These are phyloP conservation scores for Drosophila atroscutellata DNA, from an alignment of 2,888 invertebrate genomes.

Conservation along the genomic window DNA sequence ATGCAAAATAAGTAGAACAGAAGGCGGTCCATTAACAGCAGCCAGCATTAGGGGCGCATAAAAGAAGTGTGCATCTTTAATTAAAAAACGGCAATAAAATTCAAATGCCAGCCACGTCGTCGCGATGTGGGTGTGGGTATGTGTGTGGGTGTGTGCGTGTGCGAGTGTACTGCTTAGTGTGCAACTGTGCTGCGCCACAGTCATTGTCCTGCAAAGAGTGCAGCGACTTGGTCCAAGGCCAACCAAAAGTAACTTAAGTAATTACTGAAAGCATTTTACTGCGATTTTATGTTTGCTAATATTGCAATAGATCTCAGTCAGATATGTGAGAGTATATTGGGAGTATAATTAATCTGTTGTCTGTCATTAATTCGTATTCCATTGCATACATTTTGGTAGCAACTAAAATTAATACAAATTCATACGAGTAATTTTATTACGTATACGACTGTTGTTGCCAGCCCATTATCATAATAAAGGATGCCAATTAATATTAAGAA, in stretches of 20 bases:
- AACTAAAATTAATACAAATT: neutral
- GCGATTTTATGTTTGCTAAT: neutral
- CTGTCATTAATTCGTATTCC: neutral
- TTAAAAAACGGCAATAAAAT: constrained; percentile 44
- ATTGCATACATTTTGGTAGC: neutral
- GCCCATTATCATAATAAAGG: neutral
- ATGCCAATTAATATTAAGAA: constrained; percentile 1
- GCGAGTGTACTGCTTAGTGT: constrained; percentile 1
- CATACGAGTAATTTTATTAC: neutral
- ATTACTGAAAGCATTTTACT: constrained; percentile 16
- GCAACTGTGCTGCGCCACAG: constrained; percentile 33
- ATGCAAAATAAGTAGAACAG: constrained; percentile 49
- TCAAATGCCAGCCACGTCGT: constrained; percentile 29
- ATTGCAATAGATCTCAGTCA: neutral
- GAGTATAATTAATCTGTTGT: neutral
- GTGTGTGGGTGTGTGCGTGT: neutral
- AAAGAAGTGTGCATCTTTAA: constrained; percentile 49
- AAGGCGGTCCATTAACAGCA: constrained; percentile 44
- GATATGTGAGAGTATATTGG: neutral
- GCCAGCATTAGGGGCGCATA: constrained; percentile 38
- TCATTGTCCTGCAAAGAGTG: constrained; percentile 68
- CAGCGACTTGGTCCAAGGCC: constrained; percentile 52
- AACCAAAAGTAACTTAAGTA: constrained; percentile 8
- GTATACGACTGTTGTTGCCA: neutral
- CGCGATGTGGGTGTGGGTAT: neutral